Evolutionary conservation across 2,113 vertebrate genomes (phyloP), one percentile per base, ranked within the genome.

Genomic region (Scomber scombrus): DNA sequence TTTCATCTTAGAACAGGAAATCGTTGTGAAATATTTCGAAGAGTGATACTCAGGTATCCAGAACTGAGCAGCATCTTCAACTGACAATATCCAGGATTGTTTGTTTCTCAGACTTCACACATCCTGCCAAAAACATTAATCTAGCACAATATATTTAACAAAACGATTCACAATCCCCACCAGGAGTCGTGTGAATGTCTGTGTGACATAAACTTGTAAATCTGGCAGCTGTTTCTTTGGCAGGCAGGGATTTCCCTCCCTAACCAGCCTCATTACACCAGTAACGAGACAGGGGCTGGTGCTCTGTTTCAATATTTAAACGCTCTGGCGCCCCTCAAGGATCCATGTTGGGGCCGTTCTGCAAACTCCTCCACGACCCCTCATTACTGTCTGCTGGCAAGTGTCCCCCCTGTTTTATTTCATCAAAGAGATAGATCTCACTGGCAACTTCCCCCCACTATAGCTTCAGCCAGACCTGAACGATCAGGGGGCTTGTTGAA

Each of bases 271-370:
- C 85, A 89, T 91, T 90, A 89, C 16, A 61, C 67, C 58, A 15
- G 58, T 92, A 92, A 92, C 81, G 87, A 91, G 86, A 86, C 71
- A 52, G 79, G 81, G 82, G 60, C 75, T 79, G 69, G 67, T 64
- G 65, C 78, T 89, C 84, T 77, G 77, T 86, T 92, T 94, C 86
- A 92, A 92, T 93, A 93, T 93, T 93, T 91, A 93, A 93, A 91
- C 60, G 57, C 31, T 45, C 72, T 4, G 69, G 62, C 9, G 63
- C 68, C 76, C 86, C 91, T 75, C 74, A 88, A 85, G 78, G 81
- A 79, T 76, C 89, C 58, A 60, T 77, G 70, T 80, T 82, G 72
- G 86, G 88, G 54, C 86, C 16, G 70, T 71, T 84, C 80, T 29
- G 67, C 71, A 72, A 91, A 90, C 71, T 82, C 85, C 75, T 84